phyloP scores from a whole-genome alignment of 2,113 vertebrate species.

The Thomomys bottae region DNA sequence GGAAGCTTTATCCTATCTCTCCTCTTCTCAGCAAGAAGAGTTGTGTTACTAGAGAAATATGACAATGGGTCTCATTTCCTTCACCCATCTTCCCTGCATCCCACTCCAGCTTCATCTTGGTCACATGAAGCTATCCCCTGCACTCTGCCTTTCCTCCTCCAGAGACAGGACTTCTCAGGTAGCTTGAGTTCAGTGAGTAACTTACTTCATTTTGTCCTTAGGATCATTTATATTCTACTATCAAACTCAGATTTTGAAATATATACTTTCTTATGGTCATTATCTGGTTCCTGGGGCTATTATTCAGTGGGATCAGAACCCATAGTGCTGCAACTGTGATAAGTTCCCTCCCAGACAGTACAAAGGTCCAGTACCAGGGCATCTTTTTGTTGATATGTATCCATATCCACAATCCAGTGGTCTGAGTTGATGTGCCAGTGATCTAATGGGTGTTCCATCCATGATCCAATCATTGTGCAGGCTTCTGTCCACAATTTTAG shows the following conservation, averaged over 20 bases:
- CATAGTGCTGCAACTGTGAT: background rate
- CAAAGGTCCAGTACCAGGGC: background rate
- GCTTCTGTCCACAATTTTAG: background rate
- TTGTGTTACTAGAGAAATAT: background rate
- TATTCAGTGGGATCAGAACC: conserved; percentile 5
- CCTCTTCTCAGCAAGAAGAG: background rate
- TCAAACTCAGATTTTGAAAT: background rate
- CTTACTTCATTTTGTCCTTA: background rate
- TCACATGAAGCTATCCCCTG: background rate
- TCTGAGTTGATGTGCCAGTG: background rate
- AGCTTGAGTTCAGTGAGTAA: too few species aligned
- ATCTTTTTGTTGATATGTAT: background rate
- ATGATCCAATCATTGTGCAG: background rate
- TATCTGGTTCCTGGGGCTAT: background rate
- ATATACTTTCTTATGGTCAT: conserved; percentile 12
- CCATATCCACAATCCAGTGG: background rate
- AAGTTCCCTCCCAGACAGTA: background rate
- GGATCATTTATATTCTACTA: background rate
- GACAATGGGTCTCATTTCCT: fast-evolving
- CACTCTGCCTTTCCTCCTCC: background rate
- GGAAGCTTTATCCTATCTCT: background rate
- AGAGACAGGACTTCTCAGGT: background rate
- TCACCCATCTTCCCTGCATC: background rate
- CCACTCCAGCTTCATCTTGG: background rate
- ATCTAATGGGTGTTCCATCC: background rate